Conservation (phyloP, 2,888 invertebrate species). For the Dastarcus helophoroides region DNA sequence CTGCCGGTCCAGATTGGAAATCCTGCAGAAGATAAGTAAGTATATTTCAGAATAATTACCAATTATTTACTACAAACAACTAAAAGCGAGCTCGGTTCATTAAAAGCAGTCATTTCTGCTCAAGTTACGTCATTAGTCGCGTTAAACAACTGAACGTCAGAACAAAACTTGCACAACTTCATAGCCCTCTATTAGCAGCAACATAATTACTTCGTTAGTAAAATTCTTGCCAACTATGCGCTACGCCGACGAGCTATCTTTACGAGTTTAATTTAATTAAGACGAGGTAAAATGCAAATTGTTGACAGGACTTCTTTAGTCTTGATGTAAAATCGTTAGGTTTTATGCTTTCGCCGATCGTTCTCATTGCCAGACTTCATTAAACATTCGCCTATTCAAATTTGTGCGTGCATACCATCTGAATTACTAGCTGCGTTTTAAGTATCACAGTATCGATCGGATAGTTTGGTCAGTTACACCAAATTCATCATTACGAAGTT, state of each 20-base stretch:
- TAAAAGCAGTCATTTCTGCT: constrained; percentile 65
- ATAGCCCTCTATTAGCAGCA: constrained; percentile 32
- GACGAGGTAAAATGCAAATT: constrained; percentile 32
- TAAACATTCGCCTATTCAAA: constrained; percentile 15
- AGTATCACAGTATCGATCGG: too few species aligned
- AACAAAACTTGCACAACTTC: constrained; percentile 33
- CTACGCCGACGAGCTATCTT: constrained; percentile 28
- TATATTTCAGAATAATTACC: constrained; percentile 15
- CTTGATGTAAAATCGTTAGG: constrained; percentile 25
- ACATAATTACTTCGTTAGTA: constrained; percentile 39
- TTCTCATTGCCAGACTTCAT: constrained; percentile 8
- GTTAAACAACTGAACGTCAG: constrained; percentile 35
- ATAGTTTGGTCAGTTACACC: too few species aligned
- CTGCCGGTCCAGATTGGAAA: too few species aligned
- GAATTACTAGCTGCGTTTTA: too few species aligned
- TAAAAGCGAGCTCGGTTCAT: constrained; percentile 26
- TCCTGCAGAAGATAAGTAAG: too few species aligned
- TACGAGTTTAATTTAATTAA: constrained; percentile 36
- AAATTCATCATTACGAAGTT: too few species aligned
- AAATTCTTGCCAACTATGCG: constrained; percentile 36
- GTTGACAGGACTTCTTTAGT: constrained; percentile 30
- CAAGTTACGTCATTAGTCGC: constrained; percentile 63
- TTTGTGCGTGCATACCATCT: constrained; percentile 19
- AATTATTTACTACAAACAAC: constrained; percentile 23
- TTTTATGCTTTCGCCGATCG: constrained; percentile 15